Percentiles rank a stretch among this genome's conserved stretches.
Evolutionary conservation across 2,797 vertebrate genomes (phyloP).

Genomic region (Crocodylus rhombifer): DNA sequence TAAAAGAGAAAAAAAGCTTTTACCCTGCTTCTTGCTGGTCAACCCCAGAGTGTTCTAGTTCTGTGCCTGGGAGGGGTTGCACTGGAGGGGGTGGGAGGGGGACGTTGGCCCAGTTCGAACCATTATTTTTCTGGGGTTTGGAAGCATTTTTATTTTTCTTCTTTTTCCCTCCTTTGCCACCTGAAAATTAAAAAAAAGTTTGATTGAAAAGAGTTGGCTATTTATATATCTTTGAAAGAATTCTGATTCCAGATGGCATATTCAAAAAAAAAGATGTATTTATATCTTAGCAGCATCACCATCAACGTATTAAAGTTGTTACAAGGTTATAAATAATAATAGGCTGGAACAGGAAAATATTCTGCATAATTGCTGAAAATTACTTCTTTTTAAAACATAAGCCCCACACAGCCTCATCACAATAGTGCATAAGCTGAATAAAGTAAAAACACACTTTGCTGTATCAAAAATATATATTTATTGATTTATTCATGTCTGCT

Average conservation of each 20-base stretch:
- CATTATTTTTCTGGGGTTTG: constrained; percentile 93
- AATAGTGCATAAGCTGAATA: constrained; percentile 38
- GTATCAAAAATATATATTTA: constrained; percentile 52
- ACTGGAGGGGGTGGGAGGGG: constrained; percentile 95
- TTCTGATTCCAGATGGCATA: constrained; percentile 65
- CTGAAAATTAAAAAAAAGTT: constrained; percentile 80
- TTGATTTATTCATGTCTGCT: constrained; percentile 61
- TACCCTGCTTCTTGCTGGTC: constrained; percentile 94
- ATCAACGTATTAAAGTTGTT: constrained; percentile 48
- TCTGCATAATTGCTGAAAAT: constrained; percentile 60
- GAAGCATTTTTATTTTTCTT: constrained; percentile 95
- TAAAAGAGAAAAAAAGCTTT: constrained; percentile 8
- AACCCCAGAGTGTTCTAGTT: constrained; percentile 92
- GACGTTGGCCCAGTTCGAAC: constrained; percentile 95
- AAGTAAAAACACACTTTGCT: constrained; percentile 25
- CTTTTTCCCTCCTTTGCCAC: constrained; percentile 99
- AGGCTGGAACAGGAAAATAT: constrained; percentile 54
- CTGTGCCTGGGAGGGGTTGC: constrained; percentile 96
- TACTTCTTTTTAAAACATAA: constrained; percentile 49
- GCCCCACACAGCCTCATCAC: constrained; percentile 11
- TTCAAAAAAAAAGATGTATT: constrained; percentile 42
- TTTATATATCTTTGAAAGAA: constrained; percentile 57
- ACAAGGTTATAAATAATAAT: constrained; percentile 67
- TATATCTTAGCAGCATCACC: constrained; percentile 70
- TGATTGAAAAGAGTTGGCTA: constrained; percentile 13